Evolutionary conservation across 2,888 invertebrate species (phyloP).

Genomic region (Yponomeuta plumbellus): DNA sequence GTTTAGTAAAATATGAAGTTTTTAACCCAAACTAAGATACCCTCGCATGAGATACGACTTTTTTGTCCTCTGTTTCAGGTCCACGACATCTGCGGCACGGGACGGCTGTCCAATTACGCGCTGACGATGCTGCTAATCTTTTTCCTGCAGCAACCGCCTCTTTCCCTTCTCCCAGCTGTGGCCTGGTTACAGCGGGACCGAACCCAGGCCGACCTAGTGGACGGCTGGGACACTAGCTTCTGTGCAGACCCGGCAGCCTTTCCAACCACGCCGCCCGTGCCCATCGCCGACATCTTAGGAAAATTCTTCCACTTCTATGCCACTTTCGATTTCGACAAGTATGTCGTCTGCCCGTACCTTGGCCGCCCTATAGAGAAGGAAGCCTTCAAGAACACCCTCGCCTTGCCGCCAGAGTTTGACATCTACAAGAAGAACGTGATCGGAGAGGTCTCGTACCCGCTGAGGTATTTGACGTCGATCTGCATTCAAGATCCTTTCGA

Average conservation of each 20-base stretch:
- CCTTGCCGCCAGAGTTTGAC: slow-evolving; percentile 54
- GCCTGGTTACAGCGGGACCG: slow-evolving; percentile 57
- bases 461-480: slow-evolving; percentile 56
- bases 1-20: no score
- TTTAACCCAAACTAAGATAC: no score
- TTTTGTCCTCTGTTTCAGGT: slow-evolving; percentile 30
- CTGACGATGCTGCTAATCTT: slow-evolving; percentile 79
- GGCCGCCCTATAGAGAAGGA: slow-evolving; percentile 68
- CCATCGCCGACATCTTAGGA: slow-evolving; percentile 71
- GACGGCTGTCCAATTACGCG: slow-evolving; percentile 77
- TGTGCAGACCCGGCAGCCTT: slow-evolving; percentile 25
- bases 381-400: slow-evolving; percentile 43
- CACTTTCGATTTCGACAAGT: slow-evolving; percentile 74
- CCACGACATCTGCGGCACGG: slow-evolving; percentile 61
- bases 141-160: slow-evolving; percentile 79
- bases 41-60: no score
- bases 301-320: slow-evolving; percentile 83
- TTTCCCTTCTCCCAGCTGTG: slow-evolving; percentile 74
- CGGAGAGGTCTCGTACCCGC: slow-evolving; percentile 31
- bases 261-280: slow-evolving; percentile 67
- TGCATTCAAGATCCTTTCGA: slow-evolving; percentile 83
- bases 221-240: slow-evolving; percentile 80
- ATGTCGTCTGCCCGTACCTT: slow-evolving; percentile 79
- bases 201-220: slow-evolving; percentile 43
- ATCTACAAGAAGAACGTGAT: slow-evolving; percentile 57